Conservation (phyloP, 1,140 invertebrate species). For the Centruroides vittatus region DNA sequence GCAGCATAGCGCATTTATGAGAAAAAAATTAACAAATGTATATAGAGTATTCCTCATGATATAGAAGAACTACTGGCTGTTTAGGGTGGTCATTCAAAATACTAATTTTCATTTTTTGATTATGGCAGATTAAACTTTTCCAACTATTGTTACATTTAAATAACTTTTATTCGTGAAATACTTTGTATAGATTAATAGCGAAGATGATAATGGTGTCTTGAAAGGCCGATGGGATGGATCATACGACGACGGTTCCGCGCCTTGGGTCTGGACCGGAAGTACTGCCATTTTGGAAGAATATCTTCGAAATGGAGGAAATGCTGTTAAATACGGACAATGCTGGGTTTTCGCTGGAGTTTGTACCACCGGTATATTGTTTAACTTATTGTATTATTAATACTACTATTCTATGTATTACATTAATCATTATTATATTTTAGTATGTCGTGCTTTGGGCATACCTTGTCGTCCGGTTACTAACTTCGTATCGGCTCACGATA, state of each 20-base stretch:
- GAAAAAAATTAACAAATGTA: too few species aligned
- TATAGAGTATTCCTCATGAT: too few species aligned
- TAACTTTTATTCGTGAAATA: background rate
- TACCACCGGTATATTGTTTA: constrained; percentile 43
- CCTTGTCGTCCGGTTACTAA: constrained; percentile 71
- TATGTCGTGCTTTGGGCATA: constrained; percentile 70
- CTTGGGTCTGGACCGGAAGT: constrained; percentile 73
- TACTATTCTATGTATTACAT: background rate
- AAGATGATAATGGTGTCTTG: constrained; percentile 69
- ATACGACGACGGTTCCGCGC: constrained; percentile 50
- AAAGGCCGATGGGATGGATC: constrained; percentile 68
- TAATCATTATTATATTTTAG: constrained; percentile 25
- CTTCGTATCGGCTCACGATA: constrained; percentile 80
- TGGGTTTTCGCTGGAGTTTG: constrained; percentile 86
- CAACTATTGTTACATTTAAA: background rate
- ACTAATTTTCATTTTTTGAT: background rate
- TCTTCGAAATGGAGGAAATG: constrained; percentile 53
- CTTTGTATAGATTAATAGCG: constrained; percentile 48
- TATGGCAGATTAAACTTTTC: background rate
- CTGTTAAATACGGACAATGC: constrained; percentile 84
- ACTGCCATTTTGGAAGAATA: constrained; percentile 69
- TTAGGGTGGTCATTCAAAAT: too few species aligned
- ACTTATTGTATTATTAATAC: constrained; percentile 4
- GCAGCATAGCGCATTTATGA: background rate
- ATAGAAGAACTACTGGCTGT: too few species aligned